Percentiles rank a stretch among this genome's conserved stretches.
Evolutionary conservation across 2,797 vertebrate species (phyloP).

Genomic region (Lacerta viridis): DNA sequence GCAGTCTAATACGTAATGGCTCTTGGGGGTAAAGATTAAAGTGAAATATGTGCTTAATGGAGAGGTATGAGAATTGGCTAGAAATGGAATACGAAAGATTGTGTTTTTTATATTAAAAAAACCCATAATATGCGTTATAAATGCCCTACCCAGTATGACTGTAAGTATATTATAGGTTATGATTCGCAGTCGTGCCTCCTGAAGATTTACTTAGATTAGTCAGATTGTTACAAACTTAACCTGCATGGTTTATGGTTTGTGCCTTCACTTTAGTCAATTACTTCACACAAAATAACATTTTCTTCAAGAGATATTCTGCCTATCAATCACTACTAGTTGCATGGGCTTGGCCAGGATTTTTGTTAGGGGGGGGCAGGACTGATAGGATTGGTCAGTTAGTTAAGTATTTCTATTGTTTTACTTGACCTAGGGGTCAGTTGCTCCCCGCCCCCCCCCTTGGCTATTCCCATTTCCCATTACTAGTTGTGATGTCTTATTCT

Average conservation of each 20-base stretch:
- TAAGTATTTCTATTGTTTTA: too few species aligned
- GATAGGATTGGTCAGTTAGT: too few species aligned
- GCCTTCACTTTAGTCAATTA: constrained; percentile 11
- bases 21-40: constrained; percentile 37
- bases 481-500: too few species aligned
- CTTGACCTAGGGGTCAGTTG: too few species aligned
- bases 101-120: constrained; percentile 5
- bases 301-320: neutral
- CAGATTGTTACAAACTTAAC: neutral
- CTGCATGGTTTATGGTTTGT: constrained; percentile 16
- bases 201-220: constrained; percentile 20
- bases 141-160: neutral
- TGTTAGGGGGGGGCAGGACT: too few species aligned
- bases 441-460: too few species aligned
- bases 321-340: neutral
- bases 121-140: neutral
- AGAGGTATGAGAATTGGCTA: constrained; percentile 18
- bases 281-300: neutral
- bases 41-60: constrained; percentile 26
- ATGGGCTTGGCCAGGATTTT: too few species aligned
- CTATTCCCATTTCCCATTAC: too few species aligned
- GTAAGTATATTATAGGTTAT: neutral
- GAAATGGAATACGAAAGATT: constrained; percentile 11
- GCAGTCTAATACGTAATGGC: constrained; percentile 29
- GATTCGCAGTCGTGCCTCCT: neutral